Evolutionary conservation across 2,888 invertebrate genomes (phyloP), one percentile per base, ranked within the genome.

Genomic region (Cyaniris semiargus): DNA sequence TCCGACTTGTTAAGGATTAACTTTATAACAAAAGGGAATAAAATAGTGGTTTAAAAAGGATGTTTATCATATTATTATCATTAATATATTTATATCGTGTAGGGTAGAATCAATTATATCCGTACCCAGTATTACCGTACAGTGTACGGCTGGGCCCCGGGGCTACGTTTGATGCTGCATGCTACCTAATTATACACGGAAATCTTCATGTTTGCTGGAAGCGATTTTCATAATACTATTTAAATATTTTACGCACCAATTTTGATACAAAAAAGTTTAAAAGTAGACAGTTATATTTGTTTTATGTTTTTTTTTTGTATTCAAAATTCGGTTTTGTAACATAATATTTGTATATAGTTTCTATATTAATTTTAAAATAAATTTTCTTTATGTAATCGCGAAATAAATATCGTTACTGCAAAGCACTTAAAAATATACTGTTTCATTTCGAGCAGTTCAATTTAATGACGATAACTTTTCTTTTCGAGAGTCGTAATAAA

Each of bases 161-260:
- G 48, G 44, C 78, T 78, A 82, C 81, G 82, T 83, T 83, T 82
- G 82, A 82, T 81, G 81, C 80, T 80, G 82, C 81, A 83, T 83
- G 82, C 81, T 83, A n/a, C n/a, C n/a, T n/a, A 82, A 83, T 81
- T 82, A 82, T 76, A 77, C 78, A 38, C 78, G 75, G 75, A 56
- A 76, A 18, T 10, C 8, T 72, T 79, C 38, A 13, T 76, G 79
- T 6, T 53, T n/a, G 44, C 80, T 81, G 74, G 81, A 82, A 80
- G 31, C 58, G 79, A 56, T 56, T 58, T n/a, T 60, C 60, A 60
- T 60, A 31, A 15, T 66, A 21, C 3, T 1, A n/a, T 58, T 56
- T 58, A 53, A 58, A 58, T 58, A 58, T 58, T 10, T 44, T 10
- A 44, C 44, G 10, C 13, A 44, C 44, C 44, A 10, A 44, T 44